phyloP scores from a whole-genome alignment of 1,140 invertebrate species.

The Drosophila persimilis region DNA sequence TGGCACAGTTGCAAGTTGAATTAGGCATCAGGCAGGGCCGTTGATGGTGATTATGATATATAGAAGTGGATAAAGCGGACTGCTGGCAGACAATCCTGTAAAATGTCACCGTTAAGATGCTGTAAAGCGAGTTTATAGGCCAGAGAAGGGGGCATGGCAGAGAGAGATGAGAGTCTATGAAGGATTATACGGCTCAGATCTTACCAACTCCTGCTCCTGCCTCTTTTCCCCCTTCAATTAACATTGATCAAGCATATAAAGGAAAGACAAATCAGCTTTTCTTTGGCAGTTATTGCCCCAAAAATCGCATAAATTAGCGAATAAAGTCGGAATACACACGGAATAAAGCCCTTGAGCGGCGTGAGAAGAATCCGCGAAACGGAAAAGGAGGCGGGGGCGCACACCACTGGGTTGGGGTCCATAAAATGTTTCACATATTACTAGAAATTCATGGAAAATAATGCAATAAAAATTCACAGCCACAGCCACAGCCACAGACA shows the following conservation, averaged over 20 bases:
- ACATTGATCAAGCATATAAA: conserved; percentile 43
- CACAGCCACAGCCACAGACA: conserved; percentile 58
- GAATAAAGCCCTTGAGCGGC: conserved; percentile 10
- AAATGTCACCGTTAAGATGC: conserved; percentile 25
- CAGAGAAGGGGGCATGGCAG: no score
- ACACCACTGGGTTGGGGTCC: neutral
- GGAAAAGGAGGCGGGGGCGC: neutral
- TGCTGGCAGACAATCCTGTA: neutral
- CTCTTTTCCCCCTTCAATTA: neutral
- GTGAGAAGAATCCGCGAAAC: conserved; percentile 8
- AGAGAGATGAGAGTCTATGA: no score
- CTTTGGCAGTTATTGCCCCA: conserved; percentile 1
- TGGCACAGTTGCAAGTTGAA: conserved; percentile 66
- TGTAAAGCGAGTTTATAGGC: conserved; percentile 34
- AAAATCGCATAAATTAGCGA: conserved; percentile 64
- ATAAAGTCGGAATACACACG: neutral
- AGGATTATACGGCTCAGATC: no score
- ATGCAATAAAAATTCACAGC: conserved; percentile 83
- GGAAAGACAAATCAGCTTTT: neutral
- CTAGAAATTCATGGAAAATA: conserved; percentile 81
- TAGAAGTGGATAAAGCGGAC: conserved; percentile 17
- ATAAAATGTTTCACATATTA: conserved; percentile 73
- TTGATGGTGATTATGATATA: conserved; percentile 47
- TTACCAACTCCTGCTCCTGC: no score
- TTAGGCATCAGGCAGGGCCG: conserved; percentile 13